These are phyloP conservation scores for Carapus acus DNA, from an alignment of 2,797 vertebrate species.

Conservation along the genomic window DNA sequence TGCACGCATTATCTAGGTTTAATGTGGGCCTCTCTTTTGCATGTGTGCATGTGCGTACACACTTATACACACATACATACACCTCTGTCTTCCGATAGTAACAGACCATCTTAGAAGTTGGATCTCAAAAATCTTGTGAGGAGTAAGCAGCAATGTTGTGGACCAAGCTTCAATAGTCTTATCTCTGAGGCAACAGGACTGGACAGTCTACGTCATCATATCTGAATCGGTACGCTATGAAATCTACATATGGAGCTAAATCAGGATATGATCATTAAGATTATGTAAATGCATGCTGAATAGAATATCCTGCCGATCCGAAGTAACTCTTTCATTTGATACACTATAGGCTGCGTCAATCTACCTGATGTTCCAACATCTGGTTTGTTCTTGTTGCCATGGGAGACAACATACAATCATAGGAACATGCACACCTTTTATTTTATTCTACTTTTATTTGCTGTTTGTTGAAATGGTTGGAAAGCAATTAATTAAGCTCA, in stretches of 20 bases:
- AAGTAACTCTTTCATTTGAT: too few species aligned
- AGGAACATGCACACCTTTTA: not conserved
- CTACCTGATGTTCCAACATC: constrained; percentile 4
- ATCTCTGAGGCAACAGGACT: constrained; percentile 34
- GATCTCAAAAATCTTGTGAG: constrained; percentile 18
- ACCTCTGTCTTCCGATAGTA: constrained; percentile 12
- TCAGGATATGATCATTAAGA: not conserved
- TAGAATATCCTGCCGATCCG: too few species aligned
- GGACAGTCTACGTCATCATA: constrained; percentile 19
- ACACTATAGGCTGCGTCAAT: too few species aligned
- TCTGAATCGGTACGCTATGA: constrained; percentile 14
- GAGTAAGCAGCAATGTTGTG: constrained; percentile 28
- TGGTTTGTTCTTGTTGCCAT: not conserved
- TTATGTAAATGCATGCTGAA: too few species aligned
- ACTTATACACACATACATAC: not conserved
- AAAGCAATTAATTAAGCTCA: too few species aligned
- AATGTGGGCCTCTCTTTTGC: not conserved
- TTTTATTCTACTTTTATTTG: constrained; percentile 1
- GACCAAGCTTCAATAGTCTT: constrained; percentile 29
- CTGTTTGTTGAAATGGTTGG: too few species aligned
- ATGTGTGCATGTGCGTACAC: not conserved
- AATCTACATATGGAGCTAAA: constrained; percentile 16
- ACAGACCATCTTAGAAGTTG: constrained; percentile 24
- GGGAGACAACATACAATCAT: not conserved
- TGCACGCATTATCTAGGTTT: too few species aligned